phyloP scores from a whole-genome alignment of 2,113 vertebrate species.

The Isichthys henryi region DNA sequence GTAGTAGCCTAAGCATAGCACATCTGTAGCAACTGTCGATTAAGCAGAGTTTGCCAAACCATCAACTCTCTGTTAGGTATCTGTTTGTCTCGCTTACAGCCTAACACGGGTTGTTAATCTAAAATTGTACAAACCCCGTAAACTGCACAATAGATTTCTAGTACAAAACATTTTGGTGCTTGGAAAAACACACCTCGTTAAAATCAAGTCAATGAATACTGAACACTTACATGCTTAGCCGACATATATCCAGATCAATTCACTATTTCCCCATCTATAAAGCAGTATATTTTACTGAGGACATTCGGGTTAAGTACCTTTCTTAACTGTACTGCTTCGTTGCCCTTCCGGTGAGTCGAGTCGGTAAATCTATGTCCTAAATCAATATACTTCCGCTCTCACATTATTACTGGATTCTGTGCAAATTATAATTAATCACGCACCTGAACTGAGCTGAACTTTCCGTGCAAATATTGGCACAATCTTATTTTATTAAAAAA shows the following conservation, averaged over 20 bases:
- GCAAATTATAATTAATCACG: background rate
- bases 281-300: background rate
- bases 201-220: background rate
- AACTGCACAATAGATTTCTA: background rate
- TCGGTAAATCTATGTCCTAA: conserved; percentile 5
- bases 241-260: background rate
- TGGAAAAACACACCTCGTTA: background rate
- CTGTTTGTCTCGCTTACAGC: background rate
- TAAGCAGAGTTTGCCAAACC: background rate
- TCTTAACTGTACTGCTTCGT: background rate
- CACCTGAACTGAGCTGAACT: background rate
- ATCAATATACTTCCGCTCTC: background rate
- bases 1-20: background rate
- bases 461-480: background rate
- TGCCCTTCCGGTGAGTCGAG: background rate
- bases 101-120: background rate
- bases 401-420: conserved; percentile 4
- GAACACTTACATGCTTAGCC: background rate
- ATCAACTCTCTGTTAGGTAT: background rate
- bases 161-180: background rate
- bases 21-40: background rate
- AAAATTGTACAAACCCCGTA: background rate
- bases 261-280: background rate
- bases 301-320: background rate
- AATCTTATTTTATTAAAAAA: background rate